Base-by-base conservation (phyloP, 1,140 invertebrate species). In the Rhysida immarginata region DNA sequence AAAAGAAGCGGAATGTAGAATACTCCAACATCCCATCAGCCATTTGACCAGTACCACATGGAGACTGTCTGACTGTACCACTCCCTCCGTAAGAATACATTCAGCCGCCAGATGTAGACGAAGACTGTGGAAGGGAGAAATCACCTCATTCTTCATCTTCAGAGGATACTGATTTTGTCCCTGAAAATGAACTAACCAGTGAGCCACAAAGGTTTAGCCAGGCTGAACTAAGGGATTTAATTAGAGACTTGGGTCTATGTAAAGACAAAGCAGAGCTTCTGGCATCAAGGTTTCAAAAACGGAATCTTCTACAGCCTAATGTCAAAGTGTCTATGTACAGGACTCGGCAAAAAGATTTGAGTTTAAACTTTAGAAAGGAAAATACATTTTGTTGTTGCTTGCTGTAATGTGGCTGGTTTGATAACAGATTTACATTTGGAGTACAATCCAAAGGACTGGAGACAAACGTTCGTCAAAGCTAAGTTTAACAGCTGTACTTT, bases 401-500 rank as follows among this genome's bases (percentile, higher is more conserved):
- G 55, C 41, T 24, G n/a, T 16, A 26, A 55, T 35, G 29, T 56
- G 16, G 16, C 16, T 20, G 49, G 49, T 20, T 21, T 55, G 26
- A 53, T 55, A 13, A 26, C 27, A 26, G 45, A 14, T 26, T 16
- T 55, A 20, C 20, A 26, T 51, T 20, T 51, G 24, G 23, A 26
- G 44, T 59, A 60, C 49, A 18, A 59, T 21, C 51, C 58, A 24
- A 27, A 35, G 35, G 58, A 62, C 23, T 62, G 57, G 56, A 45
- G 57, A 61, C 26, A 61, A 62, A 42, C 58, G 61, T 35, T 61
- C 52, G 2, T 62, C 60, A 16, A 62, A 62, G 24, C n/a, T 26
- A 20, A 62, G 60, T 50, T 44, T 56, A n/a, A 57, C 62, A 56
- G 60, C 60, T 8, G 52, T 62, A 18, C 35, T 62, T 2, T 58